Evolutionary conservation across 2,113 vertebrate species (phyloP).

Genomic region (Bostrychus sinensis): DNA sequence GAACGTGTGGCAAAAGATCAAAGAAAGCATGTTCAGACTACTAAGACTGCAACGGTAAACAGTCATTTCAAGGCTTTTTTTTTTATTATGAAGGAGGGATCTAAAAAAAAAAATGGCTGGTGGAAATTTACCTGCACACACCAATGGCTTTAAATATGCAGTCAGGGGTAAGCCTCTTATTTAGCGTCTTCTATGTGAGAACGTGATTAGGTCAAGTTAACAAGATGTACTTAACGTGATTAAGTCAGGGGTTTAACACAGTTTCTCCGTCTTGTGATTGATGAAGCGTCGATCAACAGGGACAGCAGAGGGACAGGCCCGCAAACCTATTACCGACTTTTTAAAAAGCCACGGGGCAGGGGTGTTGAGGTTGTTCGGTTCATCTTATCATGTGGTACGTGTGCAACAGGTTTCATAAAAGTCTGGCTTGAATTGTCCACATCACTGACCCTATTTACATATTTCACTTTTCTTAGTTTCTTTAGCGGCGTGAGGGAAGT

Average conservation of each 20-base stretch:
- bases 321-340: background rate
- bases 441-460: background rate
- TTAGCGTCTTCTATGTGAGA: background rate
- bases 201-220: conserved; percentile 19
- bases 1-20: too few species aligned
- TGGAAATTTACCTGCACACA: background rate
- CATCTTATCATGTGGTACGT: background rate
- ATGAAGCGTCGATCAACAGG: background rate
- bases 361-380: background rate
- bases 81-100: background rate
- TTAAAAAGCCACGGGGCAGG: background rate
- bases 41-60: background rate
- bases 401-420: background rate
- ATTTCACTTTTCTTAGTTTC: background rate
- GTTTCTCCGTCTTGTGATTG: background rate
- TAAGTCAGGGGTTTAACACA: background rate
- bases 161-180: background rate
- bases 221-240: conserved; percentile 16
- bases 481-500: background rate
- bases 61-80: background rate
- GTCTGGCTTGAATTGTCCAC: background rate
- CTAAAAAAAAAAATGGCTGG: background rate
- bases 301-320: background rate
- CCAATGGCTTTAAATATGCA: background rate
- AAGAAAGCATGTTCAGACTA: background rate